Evolutionary conservation across 2,113 vertebrate genomes (phyloP).

Genomic region (Phalacrocorax pelagicus): DNA sequence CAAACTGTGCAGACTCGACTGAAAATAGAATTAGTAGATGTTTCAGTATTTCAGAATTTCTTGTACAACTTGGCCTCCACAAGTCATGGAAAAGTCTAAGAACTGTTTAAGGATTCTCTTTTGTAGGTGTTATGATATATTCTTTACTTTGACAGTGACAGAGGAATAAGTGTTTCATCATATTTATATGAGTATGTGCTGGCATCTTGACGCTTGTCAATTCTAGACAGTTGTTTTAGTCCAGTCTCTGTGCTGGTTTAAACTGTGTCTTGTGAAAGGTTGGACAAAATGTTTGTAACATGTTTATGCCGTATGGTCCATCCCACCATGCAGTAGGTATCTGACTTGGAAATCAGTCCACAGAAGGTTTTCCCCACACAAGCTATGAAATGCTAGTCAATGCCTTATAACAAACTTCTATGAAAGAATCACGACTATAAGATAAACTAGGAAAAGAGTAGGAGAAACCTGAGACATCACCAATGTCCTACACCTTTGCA

Average conservation of each 20-base stretch:
- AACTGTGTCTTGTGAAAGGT: background rate
- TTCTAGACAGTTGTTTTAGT: constrained; percentile 4
- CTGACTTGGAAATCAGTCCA: background rate
- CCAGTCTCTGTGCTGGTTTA: background rate
- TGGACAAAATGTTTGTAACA: background rate
- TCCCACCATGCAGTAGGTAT: background rate
- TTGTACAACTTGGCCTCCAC: background rate
- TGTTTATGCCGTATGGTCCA: background rate
- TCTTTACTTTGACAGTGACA: constrained; percentile 39
- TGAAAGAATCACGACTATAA: background rate
- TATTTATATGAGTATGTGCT: constrained; percentile 23
- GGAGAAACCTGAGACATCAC: background rate
- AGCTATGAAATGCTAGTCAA: background rate
- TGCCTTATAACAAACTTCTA: background rate
- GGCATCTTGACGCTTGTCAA: constrained; percentile 1
- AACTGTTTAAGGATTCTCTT: constrained; percentile 45
- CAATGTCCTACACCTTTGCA: background rate
- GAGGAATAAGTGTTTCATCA: constrained; percentile 18
- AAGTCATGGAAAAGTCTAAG: constrained; percentile 1
- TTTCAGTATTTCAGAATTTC: constrained; percentile 22
- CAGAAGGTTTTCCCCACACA: background rate
- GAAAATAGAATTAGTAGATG: constrained; percentile 28
- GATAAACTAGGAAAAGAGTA: background rate
- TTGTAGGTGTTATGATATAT: constrained; percentile 41
- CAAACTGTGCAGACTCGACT: constrained; percentile 18